Evolutionary conservation across 2,888 invertebrate genomes (phyloP), one percentile per base, ranked within the genome.

Genomic region (Thymelicus acteon): DNA sequence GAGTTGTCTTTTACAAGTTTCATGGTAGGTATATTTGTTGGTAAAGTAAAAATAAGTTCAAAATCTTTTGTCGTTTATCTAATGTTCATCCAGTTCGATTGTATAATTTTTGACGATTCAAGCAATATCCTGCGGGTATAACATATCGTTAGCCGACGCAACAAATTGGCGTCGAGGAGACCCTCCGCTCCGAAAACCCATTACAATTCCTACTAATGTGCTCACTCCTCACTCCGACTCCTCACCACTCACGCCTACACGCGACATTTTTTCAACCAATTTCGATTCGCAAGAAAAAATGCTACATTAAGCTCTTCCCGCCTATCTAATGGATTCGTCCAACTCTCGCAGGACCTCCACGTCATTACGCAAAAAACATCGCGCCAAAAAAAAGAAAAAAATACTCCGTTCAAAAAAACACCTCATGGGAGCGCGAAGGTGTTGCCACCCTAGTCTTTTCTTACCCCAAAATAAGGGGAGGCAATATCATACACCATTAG

Each of bases 401-500:
- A 77, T 71, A 75, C 83, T 81, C 82, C 78, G 80, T 82, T 80
- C 80, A 87, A 89, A 89, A 90, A 91, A 90, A 86, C 82, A 89
- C 88, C 90, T 92, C 93, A 81, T 90, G 90, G 90, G 93, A 92
- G 90, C 83, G 80, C 83, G 85, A 90, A 92, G 93, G 93, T 93
- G 93, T 90, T 88, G 82, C 92, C 91, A 90, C 92, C 92, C 86
- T 80, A 85, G 85, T 86, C 87, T 89, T 89, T 90, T 88, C 91
- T 91, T 92, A 87, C 92, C 90, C 92, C 81, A 87, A 85, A 88
- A 86, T 86, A 80, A 88, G 88, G 93, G 93, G 93, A 93, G 92
- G 94, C 94, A 94, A 94, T 94, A 94, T 94, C 94, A 94, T 94
- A 94, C 93, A 92, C 94, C 94, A 94, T 94, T 94, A 94, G 91